Percentiles rank a stretch among this genome's conserved stretches.
Conservation (phyloP, 1,140 invertebrate species). For the Cydia amplana region DNA sequence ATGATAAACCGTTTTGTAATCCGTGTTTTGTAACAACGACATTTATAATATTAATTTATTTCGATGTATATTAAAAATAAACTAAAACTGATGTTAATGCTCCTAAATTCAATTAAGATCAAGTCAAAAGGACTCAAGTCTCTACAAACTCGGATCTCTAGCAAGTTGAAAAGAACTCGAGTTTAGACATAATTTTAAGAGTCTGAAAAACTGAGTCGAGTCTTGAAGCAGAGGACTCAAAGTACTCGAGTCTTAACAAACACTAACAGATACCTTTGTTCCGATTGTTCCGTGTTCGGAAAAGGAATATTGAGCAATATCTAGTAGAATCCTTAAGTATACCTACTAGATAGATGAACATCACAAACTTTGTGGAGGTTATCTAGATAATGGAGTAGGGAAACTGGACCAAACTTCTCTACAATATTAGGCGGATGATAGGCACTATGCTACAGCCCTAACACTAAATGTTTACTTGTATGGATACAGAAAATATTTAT, state of each 20-base stretch:
- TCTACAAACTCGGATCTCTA: too few species aligned
- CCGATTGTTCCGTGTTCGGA: too few species aligned
- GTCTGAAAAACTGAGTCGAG: too few species aligned
- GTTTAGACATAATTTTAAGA: too few species aligned
- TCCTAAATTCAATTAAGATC: background rate
- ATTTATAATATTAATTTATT: background rate
- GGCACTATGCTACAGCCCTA: background rate
- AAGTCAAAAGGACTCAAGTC: too few species aligned
- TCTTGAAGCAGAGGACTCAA: too few species aligned
- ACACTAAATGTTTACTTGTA: background rate
- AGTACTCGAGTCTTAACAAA: too few species aligned
- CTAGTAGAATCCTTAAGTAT: too few species aligned
- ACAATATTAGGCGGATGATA: background rate
- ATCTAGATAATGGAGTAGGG: background rate
- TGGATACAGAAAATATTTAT: too few species aligned
- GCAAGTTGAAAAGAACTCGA: too few species aligned
- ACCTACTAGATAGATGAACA: background rate
- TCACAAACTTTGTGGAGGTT: background rate
- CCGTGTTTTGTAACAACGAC: background rate
- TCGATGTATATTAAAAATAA: background rate
- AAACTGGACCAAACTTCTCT: conserved; percentile 3
- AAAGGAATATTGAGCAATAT: too few species aligned
- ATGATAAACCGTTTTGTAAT: background rate
- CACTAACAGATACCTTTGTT: too few species aligned
- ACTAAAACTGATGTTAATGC: background rate